Evolutionary conservation across 2,888 invertebrate species (phyloP).

Genomic region (Panorpa germanica): DNA sequence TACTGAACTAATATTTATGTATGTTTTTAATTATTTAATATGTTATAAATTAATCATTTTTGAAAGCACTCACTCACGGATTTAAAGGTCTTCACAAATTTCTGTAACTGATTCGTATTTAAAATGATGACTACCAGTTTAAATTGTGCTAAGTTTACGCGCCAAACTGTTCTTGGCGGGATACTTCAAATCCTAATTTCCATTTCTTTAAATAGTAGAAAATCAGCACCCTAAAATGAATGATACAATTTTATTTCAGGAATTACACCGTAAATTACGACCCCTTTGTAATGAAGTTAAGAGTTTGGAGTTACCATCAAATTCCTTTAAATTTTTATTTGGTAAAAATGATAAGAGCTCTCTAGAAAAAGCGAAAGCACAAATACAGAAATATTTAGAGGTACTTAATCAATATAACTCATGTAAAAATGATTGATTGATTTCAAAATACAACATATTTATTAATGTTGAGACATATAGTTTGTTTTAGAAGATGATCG

Average conservation of each 20-base stretch:
- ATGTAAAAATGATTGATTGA: slow-evolving; percentile 9
- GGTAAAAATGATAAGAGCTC: slow-evolving; percentile 65
- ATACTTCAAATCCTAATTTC: no score
- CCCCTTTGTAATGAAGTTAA: slow-evolving; percentile 67
- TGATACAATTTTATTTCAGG: slow-evolving; percentile 53
- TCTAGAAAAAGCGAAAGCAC: slow-evolving; percentile 61
- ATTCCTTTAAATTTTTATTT: slow-evolving; percentile 63
- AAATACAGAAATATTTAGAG: slow-evolving; percentile 73
- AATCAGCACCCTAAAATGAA: no score
- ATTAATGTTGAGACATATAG: slow-evolving; percentile 26
- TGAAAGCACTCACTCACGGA: no score
- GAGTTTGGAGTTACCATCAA: slow-evolving; percentile 65
- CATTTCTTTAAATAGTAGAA: no score
- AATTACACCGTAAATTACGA: slow-evolving; percentile 64
- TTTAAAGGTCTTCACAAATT: no score
- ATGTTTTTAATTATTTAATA: no score
- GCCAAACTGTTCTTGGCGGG: no score
- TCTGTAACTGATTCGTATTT: no score
- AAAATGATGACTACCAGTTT: no score
- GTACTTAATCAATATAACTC: slow-evolving; percentile 23
- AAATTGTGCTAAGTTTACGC: no score
- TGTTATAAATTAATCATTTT: no score
- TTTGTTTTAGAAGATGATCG: slow-evolving; percentile 73
- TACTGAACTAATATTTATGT: no score
- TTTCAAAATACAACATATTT: slow-evolving; percentile 4